phyloP scores from a whole-genome alignment of 2,113 vertebrate genomes.

The Lipotes vexillifer region DNA sequence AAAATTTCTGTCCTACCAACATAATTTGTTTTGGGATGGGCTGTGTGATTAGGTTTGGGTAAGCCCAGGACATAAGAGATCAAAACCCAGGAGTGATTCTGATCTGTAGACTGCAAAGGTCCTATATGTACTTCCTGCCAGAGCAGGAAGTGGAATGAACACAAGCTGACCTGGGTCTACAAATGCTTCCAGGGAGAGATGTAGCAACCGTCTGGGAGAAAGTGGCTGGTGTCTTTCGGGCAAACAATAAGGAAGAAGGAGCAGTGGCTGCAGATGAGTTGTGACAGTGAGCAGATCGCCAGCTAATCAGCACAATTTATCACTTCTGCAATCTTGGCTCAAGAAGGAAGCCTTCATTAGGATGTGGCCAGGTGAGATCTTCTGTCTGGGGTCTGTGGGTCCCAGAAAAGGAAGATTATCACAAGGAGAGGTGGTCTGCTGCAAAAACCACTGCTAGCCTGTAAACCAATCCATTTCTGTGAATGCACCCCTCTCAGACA shows the following conservation, averaged over 20 bases:
- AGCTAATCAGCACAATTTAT: not conserved
- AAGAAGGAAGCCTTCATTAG: not conserved
- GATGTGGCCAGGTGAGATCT: not conserved
- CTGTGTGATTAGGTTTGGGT: not conserved
- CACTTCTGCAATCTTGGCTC: not conserved
- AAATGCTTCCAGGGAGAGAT: not conserved
- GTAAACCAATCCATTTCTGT: not conserved
- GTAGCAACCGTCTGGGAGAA: not conserved
- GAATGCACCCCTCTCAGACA: not conserved
- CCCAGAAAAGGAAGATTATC: not conserved
- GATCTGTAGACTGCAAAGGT: not conserved
- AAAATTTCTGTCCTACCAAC: not conserved
- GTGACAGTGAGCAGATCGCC: not conserved
- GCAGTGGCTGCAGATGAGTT: not conserved
- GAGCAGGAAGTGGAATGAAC: not conserved
- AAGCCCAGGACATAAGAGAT: not conserved
- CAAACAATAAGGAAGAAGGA: not conserved
- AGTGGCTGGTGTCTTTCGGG: not conserved
- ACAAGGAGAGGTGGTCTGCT: not conserved
- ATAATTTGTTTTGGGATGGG: not conserved
- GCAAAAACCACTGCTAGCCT: not conserved
- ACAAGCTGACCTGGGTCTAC: not conserved
- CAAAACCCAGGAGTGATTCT: not conserved
- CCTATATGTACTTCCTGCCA: not conserved
- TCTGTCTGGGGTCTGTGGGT: not conserved